Evolutionary conservation across 2,797 vertebrate species (phyloP), one percentile per base, ranked within the genome.

Genomic region (Jordanella pulchra): DNA sequence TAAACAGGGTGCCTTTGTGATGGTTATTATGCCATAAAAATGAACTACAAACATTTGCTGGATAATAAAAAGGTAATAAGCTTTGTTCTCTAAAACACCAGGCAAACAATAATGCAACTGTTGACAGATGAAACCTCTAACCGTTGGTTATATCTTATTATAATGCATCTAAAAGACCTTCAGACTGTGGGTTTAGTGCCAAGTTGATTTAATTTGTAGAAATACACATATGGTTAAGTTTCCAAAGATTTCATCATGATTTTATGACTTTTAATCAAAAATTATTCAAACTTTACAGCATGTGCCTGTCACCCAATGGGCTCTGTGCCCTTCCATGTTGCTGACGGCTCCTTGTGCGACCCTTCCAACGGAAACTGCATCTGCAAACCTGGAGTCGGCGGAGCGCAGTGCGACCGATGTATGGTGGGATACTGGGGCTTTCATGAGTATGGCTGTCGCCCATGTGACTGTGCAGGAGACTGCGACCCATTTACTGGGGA

Each of bases 341-440:
- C 88, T 1, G 90, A 93, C 0, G 63, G 72, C 79, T 91, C 91
- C 3, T 82, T 81, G 54, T 99, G 97, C 39, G 96, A 98, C 86
- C 95, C 96, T 71, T 92, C 93, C 86, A 96, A 94, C 0, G 97
- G 97, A 0, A 95, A 97, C 89, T 99, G 98, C 54, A 93, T 96
- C 87, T 99, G 98, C 87, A 99, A 98, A 85, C 96, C 96, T 0
- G 98, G 98, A 0, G 96, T 99, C 48, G 95, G 96, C 0, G 96
- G 96, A 23, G 92, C 93, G 45, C 93, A 81, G 68, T 98, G 98
- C 0, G 96, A 98, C 92, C 94, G 83, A 81, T 99, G 98, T 84
- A 96, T 98, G 91, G 95, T 96, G 23, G 97, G 98, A 77, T 99
- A 98, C 91, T 99, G 97, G 97, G 97, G 97, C 71, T 97, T 99